phyloP scores from a whole-genome alignment of 2,113 vertebrate genomes.

The Entomyzon cyanotis region DNA sequence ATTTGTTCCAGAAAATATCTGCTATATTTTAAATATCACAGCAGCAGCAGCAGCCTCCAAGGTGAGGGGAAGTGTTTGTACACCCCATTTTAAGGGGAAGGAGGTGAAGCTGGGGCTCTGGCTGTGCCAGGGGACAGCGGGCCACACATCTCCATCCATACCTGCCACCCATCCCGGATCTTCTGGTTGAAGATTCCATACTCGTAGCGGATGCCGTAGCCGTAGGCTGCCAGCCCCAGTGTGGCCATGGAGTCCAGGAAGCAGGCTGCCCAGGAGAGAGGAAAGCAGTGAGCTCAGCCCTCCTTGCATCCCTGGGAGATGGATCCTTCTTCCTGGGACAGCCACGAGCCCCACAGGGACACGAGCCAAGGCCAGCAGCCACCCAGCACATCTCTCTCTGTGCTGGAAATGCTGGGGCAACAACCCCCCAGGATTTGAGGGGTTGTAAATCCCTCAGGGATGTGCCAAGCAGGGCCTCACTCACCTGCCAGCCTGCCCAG shows the following conservation, averaged over 20 bases:
- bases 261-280: constrained; percentile 78
- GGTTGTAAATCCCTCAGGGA: not conserved
- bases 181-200: constrained; percentile 99
- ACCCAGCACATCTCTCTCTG: fast-evolving
- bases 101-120: fast-evolving
- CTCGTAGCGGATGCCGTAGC: constrained; percentile 96
- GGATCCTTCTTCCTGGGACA: not conserved
- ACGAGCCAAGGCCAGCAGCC: not conserved
- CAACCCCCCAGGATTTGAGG: fast-evolving
- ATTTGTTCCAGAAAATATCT: not conserved
- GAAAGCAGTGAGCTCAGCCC: not conserved
- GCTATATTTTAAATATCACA: not conserved
- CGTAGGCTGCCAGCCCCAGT: constrained; percentile 91
- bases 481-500: constrained; percentile 94
- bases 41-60: not conserved
- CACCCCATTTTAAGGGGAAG: fast-evolving
- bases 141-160: not conserved
- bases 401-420: not conserved
- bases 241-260: constrained; percentile 98
- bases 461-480: not conserved
- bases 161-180: constrained; percentile 95
- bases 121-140: fast-evolving
- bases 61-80: not conserved
- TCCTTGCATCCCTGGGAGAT: fast-evolving
- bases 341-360: not conserved